Conservation (phyloP, 2,113 vertebrate species). For the Diadophis punctatus region DNA sequence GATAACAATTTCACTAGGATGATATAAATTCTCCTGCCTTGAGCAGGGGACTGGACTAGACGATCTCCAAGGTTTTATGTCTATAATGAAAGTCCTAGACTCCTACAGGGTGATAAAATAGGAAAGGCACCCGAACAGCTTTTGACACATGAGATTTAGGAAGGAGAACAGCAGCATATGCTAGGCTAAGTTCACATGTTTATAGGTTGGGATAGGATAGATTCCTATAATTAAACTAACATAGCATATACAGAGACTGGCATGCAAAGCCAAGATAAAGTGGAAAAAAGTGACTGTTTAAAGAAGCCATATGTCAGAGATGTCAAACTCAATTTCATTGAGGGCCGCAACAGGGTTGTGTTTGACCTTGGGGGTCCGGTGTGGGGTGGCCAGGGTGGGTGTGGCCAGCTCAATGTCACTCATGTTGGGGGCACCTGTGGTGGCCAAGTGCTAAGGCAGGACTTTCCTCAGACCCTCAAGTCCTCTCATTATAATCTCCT, state of each 20-base stretch:
- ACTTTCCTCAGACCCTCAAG: no score
- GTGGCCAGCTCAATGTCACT: no score
- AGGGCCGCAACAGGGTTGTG: no score
- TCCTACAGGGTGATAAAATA: slow-evolving; percentile 37
- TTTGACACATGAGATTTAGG: slow-evolving; percentile 27
- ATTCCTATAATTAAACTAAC: neutral
- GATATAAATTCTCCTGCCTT: no score
- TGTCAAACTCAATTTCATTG: no score
- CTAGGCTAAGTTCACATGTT: slow-evolving; percentile 2
- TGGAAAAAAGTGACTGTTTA: neutral
- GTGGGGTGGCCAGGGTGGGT: no score
- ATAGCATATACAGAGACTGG: accelerated
- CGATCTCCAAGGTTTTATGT: neutral
- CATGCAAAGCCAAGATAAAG: neutral
- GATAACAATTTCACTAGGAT: no score
- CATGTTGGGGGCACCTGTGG: no score
- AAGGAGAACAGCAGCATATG: neutral
- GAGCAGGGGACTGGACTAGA: neutral
- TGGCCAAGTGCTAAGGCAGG: no score
- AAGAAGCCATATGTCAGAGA: neutral
- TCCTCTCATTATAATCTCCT: no score
- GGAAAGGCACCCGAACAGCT: slow-evolving; percentile 6
- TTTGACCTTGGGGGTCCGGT: no score
- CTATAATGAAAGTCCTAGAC: slow-evolving; percentile 14
- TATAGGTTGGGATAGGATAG: neutral